A percentile compares a stretch with the other conserved stretches of the same genome.
These are phyloP conservation scores for Penaeus japonicus DNA, from an alignment of 1,140 invertebrate genomes.

Conservation along the genomic window DNA sequence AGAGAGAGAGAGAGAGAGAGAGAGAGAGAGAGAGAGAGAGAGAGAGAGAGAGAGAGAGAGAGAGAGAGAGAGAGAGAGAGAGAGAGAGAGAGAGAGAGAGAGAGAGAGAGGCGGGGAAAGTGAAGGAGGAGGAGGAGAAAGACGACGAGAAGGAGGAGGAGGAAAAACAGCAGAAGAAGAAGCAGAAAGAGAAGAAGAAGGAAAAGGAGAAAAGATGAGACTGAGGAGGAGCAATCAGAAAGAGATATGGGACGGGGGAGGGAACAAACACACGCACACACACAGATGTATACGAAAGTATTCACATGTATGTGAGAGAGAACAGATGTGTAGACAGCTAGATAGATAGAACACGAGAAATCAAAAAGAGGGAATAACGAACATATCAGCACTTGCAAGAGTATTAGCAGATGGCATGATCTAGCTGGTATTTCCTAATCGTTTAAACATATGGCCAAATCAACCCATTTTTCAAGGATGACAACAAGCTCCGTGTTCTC, in stretches of 20 bases:
- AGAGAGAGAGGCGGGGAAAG: neutral
- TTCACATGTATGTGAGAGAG: neutral
- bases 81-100: neutral
- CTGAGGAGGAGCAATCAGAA: neutral
- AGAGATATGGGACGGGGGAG: neutral
- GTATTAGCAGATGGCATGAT: no score
- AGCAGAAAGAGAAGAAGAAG: neutral
- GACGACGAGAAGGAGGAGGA: neutral
- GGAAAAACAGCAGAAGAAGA: neutral
- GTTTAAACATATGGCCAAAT: no score
- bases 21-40: neutral
- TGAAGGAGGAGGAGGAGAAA: neutral
- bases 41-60: neutral
- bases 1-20: neutral
- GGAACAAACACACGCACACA: neutral
- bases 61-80: neutral
- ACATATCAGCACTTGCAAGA: no score
- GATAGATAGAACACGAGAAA: no score
- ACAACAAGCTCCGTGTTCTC: no score
- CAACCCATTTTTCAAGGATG: no score
- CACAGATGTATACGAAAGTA: neutral
- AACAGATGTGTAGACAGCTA: no score
- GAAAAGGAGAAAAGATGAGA: neutral
- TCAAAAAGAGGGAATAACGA: no score
- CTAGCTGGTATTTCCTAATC: no score